Percentiles rank a stretch among this genome's conserved stretches.
phyloP scores from a whole-genome alignment of 2,113 vertebrate species.

The Prolemur simus region DNA sequence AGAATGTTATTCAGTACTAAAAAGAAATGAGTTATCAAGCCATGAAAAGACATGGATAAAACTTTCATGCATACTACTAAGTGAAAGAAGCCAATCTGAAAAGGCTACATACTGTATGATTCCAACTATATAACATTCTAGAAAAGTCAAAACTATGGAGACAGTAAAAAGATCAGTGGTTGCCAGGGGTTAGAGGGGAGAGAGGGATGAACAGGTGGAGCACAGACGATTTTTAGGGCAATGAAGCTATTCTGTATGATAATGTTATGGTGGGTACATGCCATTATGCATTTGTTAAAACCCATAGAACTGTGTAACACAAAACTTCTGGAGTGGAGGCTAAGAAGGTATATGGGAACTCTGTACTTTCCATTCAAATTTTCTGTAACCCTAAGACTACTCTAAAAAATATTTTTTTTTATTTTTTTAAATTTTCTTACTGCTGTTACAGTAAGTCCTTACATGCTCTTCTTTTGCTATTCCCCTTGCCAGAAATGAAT shows the following conservation, averaged over 20 bases:
- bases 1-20: background rate
- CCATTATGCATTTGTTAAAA: background rate
- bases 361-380: background rate
- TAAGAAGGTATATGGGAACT: background rate
- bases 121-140: background rate
- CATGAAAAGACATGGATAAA: background rate
- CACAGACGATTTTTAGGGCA: background rate
- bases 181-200: background rate
- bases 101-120: background rate
- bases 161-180: background rate
- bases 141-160: background rate
- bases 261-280: background rate
- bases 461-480: background rate
- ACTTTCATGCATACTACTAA: background rate
- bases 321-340: background rate
- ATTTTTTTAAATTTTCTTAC: background rate
- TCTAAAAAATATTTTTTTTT: background rate
- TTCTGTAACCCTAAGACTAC: background rate
- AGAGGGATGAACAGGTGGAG: background rate
- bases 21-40: background rate
- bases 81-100: background rate
- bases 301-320: background rate
- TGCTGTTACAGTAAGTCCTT: background rate
- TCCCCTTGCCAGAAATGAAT: background rate
- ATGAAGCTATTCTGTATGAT: background rate